Percentiles rank a stretch among this genome's conserved stretches.
Evolutionary conservation across 1,140 invertebrate genomes (phyloP).

Genomic region (Listronotus oregonensis): DNA sequence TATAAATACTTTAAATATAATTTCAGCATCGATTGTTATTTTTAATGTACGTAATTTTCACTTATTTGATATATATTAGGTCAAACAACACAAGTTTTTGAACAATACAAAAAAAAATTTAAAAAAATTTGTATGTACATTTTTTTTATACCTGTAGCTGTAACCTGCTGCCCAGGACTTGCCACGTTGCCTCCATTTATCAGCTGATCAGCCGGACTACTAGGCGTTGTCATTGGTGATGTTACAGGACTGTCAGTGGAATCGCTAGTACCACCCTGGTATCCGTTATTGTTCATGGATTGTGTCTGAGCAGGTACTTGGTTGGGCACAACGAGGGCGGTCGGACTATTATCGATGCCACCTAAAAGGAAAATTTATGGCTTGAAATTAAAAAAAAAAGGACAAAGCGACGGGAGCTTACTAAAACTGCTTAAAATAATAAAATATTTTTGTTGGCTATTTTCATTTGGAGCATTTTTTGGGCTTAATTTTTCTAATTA

Average conservation of each 20-base stretch:
- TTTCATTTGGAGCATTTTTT: too few species aligned
- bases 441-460: too few species aligned
- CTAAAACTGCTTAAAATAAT: too few species aligned
- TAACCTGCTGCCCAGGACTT: constrained; percentile 42
- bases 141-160: constrained; percentile 7
- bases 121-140: background rate
- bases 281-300: constrained; percentile 44
- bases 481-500: too few species aligned
- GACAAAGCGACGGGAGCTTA: too few species aligned
- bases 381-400: too few species aligned
- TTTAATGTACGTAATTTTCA: too few species aligned
- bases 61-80: too few species aligned
- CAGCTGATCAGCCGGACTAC: constrained; percentile 54
- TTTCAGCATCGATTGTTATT: too few species aligned
- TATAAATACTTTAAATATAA: too few species aligned
- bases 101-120: too few species aligned
- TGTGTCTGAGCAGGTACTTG: constrained; percentile 15
- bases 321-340: constrained; percentile 40
- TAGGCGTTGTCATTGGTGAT: constrained; percentile 56
- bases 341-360: constrained; percentile 45
- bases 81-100: too few species aligned
- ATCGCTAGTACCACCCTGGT: constrained; percentile 50
- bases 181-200: constrained; percentile 53
- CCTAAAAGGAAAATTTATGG: constrained; percentile 44
- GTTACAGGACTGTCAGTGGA: constrained; percentile 56